These are phyloP conservation scores for Clupea harengus DNA, from an alignment of 2,113 vertebrate genomes.

Conservation along the genomic window DNA sequence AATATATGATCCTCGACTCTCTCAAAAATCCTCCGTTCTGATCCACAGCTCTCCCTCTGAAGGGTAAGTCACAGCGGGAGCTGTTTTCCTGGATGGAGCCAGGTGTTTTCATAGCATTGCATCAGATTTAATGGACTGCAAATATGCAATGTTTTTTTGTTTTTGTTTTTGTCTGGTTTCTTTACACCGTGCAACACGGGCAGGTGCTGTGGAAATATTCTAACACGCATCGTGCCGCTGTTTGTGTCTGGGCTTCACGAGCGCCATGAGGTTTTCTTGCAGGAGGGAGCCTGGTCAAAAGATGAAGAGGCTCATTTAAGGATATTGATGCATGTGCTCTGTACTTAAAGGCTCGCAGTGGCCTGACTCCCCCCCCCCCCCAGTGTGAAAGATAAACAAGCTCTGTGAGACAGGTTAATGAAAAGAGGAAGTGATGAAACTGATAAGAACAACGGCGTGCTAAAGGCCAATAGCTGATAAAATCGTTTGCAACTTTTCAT, in stretches of 20 bases:
- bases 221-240: neutral
- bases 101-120: constrained; percentile 1
- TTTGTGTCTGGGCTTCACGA: neutral
- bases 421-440: constrained; percentile 14
- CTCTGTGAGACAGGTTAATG: constrained; percentile 1
- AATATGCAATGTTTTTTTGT: constrained; percentile 58
- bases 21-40: neutral
- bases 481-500: constrained; percentile 15
- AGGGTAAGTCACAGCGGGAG: neutral
- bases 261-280: neutral
- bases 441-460: constrained; percentile 3
- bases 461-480: constrained; percentile 15
- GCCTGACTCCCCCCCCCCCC: neutral
- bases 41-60: neutral
- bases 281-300: neutral
- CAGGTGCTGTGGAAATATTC: constrained; percentile 12
- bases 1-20: neutral
- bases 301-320: constrained; percentile 14
- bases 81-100: neutral
- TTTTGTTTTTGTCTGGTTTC: constrained; percentile 39
- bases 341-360: neutral
- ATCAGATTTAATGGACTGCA: constrained; percentile 14
- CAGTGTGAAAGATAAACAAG: neutral
- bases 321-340: constrained; percentile 8
- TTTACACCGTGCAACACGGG: neutral